Evolutionary conservation across 2,113 vertebrate genomes (phyloP).

Genomic region (Rattus rattus): DNA sequence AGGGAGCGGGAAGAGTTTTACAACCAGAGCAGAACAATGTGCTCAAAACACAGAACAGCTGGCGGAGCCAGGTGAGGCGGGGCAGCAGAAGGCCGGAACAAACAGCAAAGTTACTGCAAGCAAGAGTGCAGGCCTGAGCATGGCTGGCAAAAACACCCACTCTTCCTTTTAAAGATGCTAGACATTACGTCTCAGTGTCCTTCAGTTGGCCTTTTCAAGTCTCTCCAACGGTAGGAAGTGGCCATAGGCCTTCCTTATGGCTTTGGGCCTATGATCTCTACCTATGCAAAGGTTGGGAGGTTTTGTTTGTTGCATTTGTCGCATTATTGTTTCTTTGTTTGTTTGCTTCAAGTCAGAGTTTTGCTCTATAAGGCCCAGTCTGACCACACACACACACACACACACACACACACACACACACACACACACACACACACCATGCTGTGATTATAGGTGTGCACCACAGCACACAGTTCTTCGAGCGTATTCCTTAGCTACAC

Average conservation of each 20-base stretch:
- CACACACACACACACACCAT: background rate
- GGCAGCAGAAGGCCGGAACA: background rate
- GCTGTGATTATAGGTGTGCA: background rate
- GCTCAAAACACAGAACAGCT: background rate
- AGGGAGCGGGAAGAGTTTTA: background rate
- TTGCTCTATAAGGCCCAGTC: background rate
- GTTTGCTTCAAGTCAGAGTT: background rate
- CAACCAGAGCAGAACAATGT: background rate
- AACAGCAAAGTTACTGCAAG: background rate
- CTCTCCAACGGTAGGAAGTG: background rate
- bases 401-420: background rate
- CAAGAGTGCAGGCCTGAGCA: background rate
- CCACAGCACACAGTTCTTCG: background rate
- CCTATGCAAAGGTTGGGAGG: background rate
- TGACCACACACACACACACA: background rate
- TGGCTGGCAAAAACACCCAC: background rate
- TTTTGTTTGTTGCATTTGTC: background rate
- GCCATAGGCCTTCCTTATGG: background rate
- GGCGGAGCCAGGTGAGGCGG: background rate
- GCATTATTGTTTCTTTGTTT: background rate
- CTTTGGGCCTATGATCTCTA: background rate
- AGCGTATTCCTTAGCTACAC: fast-evolving
- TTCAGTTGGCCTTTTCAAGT: background rate
- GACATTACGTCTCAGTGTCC: background rate
- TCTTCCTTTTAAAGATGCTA: background rate